Conservation (phyloP, 2,113 vertebrate species). For the Spermophilus dauricus region DNA sequence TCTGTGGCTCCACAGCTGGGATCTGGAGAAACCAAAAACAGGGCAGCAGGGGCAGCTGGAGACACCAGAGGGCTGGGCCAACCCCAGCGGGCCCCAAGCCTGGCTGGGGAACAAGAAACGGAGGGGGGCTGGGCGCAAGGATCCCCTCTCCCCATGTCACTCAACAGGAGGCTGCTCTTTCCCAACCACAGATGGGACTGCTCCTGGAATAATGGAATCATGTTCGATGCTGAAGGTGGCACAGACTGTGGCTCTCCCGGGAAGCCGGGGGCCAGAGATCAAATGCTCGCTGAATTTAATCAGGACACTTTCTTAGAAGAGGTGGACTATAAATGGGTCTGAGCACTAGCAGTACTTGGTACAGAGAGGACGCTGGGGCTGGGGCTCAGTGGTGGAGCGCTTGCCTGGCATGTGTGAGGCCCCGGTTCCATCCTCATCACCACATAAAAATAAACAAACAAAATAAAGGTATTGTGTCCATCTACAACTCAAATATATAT, state of each 20-base stretch:
- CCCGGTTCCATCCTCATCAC: too few species aligned
- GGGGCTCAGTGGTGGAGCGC: too few species aligned
- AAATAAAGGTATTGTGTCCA: too few species aligned
- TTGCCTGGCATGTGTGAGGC: too few species aligned
- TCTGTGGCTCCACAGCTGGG: conserved; percentile 61
- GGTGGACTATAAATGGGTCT: background rate
- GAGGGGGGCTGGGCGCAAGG: background rate
- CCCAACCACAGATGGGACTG: conserved; percentile 60
- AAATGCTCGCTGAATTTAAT: conserved; percentile 51
- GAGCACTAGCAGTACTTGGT: background rate
- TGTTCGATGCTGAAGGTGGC: conserved; percentile 13
- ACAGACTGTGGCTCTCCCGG: conserved; percentile 37
- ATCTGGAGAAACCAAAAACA: conserved; percentile 51
- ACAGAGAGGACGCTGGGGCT: background rate
- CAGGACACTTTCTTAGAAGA: conserved; percentile 32
- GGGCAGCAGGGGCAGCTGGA: conserved; percentile 70
- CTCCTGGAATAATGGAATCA: conserved; percentile 46
- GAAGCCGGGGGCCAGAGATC: conserved; percentile 64
- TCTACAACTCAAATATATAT: too few species aligned
- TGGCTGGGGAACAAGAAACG: conserved; percentile 43
- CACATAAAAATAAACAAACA: too few species aligned
- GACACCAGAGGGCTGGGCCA: background rate
- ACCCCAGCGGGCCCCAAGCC: conserved; percentile 68
- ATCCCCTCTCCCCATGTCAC: conserved; percentile 21
- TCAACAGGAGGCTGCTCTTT: conserved; percentile 54